Percentiles rank a stretch among this genome's conserved stretches.
Evolutionary conservation across 1,140 invertebrate genomes (phyloP).

Genomic region (Wiebesia pumilae): DNA sequence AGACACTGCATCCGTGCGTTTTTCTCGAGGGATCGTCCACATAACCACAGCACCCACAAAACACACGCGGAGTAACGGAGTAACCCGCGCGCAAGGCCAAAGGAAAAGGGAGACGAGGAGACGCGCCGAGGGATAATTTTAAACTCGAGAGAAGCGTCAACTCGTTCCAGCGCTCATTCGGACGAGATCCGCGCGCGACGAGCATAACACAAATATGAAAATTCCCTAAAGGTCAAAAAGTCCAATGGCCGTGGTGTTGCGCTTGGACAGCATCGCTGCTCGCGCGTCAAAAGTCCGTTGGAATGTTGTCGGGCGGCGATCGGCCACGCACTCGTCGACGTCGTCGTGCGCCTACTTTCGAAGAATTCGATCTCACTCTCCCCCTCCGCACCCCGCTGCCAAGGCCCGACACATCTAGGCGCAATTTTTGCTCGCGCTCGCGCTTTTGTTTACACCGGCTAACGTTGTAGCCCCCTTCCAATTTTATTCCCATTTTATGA

Average conservation of each 20-base stretch:
- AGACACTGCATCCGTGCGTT: not conserved
- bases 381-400: not conserved
- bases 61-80: too few relatives aligned
- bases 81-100: not conserved
- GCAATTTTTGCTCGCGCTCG: not conserved
- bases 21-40: not conserved
- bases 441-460: slow-evolving; percentile 9
- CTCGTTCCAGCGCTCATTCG: not conserved
- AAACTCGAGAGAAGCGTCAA: not conserved
- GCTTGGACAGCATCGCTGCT: not conserved
- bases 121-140: not conserved
- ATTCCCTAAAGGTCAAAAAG: not conserved
- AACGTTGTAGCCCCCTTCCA: not conserved
- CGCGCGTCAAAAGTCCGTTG: not conserved
- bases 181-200: not conserved
- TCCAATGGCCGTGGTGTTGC: not conserved
- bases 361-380: slow-evolving; percentile 27
- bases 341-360: not conserved
- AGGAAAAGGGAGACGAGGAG: not conserved
- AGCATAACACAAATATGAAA: not conserved
- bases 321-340: not conserved
- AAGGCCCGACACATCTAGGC: not conserved
- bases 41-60: not conserved
- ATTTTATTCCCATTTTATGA: not conserved
- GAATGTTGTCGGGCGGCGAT: slow-evolving; percentile 19